Evolutionary conservation across 2,797 vertebrate genomes (phyloP), one percentile per base, ranked within the genome.

Genomic region (Poeciliopsis turneri): DNA sequence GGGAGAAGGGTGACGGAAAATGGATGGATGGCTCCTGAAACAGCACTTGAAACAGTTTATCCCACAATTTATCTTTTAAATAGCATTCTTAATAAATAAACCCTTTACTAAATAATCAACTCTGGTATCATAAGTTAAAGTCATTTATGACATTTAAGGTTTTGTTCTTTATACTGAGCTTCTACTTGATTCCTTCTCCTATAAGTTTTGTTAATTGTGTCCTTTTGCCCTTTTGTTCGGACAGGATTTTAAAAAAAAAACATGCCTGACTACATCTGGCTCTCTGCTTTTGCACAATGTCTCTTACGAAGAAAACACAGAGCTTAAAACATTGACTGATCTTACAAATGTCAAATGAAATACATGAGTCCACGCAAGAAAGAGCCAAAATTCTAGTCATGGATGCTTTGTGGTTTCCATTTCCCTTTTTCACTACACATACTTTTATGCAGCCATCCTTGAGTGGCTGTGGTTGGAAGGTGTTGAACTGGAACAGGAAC

Each of bases 401-500:
- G 64, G 64, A 25, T 41, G 36, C 36, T 20, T 68, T 68, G 64
- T 41, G 64, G 64, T 68, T 68, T 68, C 33, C 10, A 39, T 68
- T 39, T 68, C 36, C 64, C 10, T 39, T 68, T 68, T 68, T 23
- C 4, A 39, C n/a, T 68, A 39, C 64, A 68, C 36, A 68, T 41
- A 12, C 64, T 68, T 23, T 68, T 68, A 68, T 12, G 39, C 64
- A 68, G 10, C 36, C 33, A 39, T 23, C 36, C 36, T 68, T 12
- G 36, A 68, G 36, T 41, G 64, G 36, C 20, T 68, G 64, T 25
- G 64, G 77, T 85, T 74, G 74, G 74, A 53, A 49, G 64, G 64
- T 68, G 64, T 68, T 68, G 64, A 68, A 68, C 64, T 68, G 64
- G 20, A 64, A 36, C 61, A 64, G 30, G 59, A 66, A 66, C 33